Percentiles rank a stretch among this genome's conserved stretches.
Evolutionary conservation across 2,113 vertebrate species (phyloP).

Genomic region (Miniopterus natalensis): DNA sequence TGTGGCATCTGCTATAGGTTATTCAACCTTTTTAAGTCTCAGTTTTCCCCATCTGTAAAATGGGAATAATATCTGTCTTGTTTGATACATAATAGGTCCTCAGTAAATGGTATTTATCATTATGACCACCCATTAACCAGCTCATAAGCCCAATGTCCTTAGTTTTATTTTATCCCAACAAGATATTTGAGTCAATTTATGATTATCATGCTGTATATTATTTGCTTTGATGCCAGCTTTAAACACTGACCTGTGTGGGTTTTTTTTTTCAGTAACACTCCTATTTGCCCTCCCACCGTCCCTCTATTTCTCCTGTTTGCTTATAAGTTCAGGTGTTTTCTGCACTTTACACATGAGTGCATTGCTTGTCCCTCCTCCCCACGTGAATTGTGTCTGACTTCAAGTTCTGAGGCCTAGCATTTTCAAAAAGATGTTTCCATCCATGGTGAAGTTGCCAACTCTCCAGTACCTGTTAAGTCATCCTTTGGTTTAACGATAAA

Average conservation of each 20-base stretch:
- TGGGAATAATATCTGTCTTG: not conserved
- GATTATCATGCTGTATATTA: not conserved
- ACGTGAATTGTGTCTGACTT: not conserved
- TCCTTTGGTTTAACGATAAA: conserved; percentile 30
- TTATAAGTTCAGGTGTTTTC: not conserved
- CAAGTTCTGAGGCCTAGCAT: not conserved
- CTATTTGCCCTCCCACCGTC: not conserved
- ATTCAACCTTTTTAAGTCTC: not conserved
- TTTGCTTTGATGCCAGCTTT: not conserved
- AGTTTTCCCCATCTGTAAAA: not conserved
- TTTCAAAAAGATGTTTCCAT: not conserved
- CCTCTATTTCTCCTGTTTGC: not conserved
- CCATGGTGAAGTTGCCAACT: not conserved
- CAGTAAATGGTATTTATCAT: not conserved
- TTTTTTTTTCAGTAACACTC: not conserved
- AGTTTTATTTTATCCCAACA: conserved; percentile 18
- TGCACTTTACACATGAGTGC: not conserved
- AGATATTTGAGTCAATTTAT: not conserved
- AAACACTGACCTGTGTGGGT: not conserved
- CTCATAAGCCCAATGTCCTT: not conserved
- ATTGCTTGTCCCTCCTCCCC: not conserved
- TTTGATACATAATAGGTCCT: not conserved
- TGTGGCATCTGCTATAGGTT: not conserved
- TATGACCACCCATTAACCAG: not conserved
- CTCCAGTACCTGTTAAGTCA: not conserved